Evolutionary conservation across 2,888 invertebrate species (phyloP).

Genomic region (Macaria notata): DNA sequence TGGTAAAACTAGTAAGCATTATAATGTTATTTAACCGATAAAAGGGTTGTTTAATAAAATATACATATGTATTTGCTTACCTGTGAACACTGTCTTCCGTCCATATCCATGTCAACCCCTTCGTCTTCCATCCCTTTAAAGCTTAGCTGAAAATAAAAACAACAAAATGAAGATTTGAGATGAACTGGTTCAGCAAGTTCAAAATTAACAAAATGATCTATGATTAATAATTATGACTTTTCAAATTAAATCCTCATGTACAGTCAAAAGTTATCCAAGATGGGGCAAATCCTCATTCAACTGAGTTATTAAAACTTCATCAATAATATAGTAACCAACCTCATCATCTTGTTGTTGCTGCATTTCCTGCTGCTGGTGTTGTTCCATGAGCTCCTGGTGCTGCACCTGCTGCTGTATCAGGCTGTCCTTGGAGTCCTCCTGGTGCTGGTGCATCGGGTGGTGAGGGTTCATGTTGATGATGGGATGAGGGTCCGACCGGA

Average conservation of each 20-base stretch:
- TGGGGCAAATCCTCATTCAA: too few relatives aligned
- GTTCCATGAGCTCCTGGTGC: constrained; percentile 76
- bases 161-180: not conserved
- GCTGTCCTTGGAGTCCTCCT: constrained; percentile 77
- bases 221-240: too few relatives aligned
- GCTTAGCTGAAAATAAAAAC: constrained; percentile 60
- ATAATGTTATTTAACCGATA: too few relatives aligned
- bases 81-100: constrained; percentile 75
- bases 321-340: constrained; percentile 38
- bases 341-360: constrained; percentile 73
- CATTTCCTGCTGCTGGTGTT: constrained; percentile 75
- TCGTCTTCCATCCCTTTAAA: constrained; percentile 80
- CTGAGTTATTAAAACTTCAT: too few relatives aligned
- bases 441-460: constrained; percentile 44
- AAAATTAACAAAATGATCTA: too few relatives aligned
- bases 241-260: too few relatives aligned
- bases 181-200: not conserved
- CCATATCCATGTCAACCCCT: constrained; percentile 78
- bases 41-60: too few relatives aligned
- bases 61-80: constrained; percentile 37
- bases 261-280: too few relatives aligned
- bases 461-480: constrained; percentile 76
- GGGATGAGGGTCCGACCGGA: constrained; percentile 71
- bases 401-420: constrained; percentile 76
- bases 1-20: too few relatives aligned